phyloP scores from a whole-genome alignment of 2,113 vertebrate species.

The Girardinichthys multiradiatus region DNA sequence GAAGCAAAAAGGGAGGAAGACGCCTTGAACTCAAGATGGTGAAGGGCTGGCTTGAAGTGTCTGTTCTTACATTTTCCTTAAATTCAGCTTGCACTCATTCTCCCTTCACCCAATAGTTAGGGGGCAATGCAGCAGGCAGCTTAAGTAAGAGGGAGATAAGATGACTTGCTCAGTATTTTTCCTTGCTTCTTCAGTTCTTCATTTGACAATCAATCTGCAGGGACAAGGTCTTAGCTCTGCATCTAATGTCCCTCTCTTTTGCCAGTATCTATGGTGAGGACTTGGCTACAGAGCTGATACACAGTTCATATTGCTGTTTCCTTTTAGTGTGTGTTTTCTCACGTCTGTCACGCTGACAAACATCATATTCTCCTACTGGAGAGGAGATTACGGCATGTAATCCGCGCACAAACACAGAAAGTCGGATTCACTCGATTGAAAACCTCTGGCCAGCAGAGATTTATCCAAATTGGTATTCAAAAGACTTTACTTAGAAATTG shows the following conservation, averaged over 20 bases:
- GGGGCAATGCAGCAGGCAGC: constrained; percentile 21
- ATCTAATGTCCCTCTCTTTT: constrained; percentile 27
- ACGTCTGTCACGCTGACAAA: constrained; percentile 32
- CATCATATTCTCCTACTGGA: constrained; percentile 30
- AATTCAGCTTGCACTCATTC: not conserved
- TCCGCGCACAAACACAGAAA: constrained; percentile 4
- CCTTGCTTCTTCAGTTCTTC: constrained; percentile 41
- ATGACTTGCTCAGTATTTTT: constrained; percentile 36
- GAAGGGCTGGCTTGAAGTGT: constrained; percentile 34
- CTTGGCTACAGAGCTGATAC: constrained; percentile 49
- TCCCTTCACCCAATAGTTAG: constrained; percentile 30
- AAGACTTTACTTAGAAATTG: constrained; percentile 23
- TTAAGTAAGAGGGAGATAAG: constrained; percentile 29
- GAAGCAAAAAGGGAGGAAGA: not conserved
- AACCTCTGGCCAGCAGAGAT: constrained; percentile 8
- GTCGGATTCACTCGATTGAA: constrained; percentile 14
- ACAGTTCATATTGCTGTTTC: constrained; percentile 24
- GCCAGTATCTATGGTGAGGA: constrained; percentile 39
- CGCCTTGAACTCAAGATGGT: constrained; percentile 15
- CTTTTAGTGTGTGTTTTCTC: not conserved
- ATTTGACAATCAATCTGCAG: constrained; percentile 45
- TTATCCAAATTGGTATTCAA: constrained; percentile 19
- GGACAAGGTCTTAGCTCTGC: constrained; percentile 28
- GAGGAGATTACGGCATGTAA: constrained; percentile 29
- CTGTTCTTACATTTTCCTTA: constrained; percentile 42